These are phyloP conservation scores for Drosophila carrolli DNA, from an alignment of 1,140 invertebrate species.

Conservation along the genomic window DNA sequence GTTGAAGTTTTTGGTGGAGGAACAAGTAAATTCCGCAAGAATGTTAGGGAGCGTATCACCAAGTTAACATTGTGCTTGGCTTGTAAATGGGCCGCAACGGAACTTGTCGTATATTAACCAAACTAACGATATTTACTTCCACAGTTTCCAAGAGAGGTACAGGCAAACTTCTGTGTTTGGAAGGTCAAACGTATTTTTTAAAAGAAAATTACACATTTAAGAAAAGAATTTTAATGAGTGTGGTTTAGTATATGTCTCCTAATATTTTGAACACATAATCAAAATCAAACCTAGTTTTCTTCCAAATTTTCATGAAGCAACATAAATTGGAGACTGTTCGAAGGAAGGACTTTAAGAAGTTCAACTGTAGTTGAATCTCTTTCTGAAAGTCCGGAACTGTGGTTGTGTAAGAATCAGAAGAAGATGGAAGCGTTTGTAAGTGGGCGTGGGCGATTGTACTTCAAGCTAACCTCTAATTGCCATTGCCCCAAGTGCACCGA, in stretches of 20 bases:
- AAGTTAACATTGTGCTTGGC: conserved; percentile 52
- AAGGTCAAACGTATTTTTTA: not conserved
- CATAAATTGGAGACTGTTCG: not conserved
- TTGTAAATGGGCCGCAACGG: conserved; percentile 41
- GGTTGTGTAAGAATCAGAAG: conserved; percentile 40
- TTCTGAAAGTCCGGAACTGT: conserved; percentile 3
- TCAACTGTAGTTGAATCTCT: not conserved
- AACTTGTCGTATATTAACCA: conserved; percentile 63
- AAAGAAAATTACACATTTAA: not conserved
- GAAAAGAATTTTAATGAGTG: not conserved
- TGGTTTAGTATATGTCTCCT: no score
- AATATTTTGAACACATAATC: no score
- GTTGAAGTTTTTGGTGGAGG: conserved; percentile 41
- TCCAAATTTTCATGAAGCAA: not conserved
- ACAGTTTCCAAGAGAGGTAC: conserved; percentile 6
- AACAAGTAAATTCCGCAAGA: conserved; percentile 5
- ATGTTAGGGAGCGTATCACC: conserved; percentile 29
- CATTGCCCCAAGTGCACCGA: conserved; percentile 68
- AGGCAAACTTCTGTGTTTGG: not conserved
- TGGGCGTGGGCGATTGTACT: conserved; percentile 23
- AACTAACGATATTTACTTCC: conserved; percentile 42
- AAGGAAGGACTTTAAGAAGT: no score
- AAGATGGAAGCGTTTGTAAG: conserved; percentile 4
- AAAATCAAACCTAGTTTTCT: no score
- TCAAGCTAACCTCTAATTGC: conserved; percentile 76